Conservation (phyloP, 2,888 invertebrate species). For the Rambutsinella grinnellia region DNA sequence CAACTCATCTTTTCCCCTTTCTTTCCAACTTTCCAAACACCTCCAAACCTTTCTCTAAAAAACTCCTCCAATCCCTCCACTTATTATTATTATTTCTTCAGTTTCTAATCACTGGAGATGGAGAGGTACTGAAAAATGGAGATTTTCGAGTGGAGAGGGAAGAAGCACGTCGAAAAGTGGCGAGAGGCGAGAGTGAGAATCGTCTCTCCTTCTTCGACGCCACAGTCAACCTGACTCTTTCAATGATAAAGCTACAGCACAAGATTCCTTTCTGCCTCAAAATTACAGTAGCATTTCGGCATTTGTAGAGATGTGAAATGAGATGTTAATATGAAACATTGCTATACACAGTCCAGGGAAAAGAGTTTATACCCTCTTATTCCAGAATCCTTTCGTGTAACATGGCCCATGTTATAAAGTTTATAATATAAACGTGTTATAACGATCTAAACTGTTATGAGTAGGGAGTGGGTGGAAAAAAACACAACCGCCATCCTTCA, state of each 20-base stretch:
- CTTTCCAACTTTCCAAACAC: conserved; percentile 4
- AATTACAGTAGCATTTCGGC: background rate
- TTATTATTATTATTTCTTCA: too few relatives aligned
- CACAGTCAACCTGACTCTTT: conserved; percentile 61
- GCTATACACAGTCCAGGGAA: too few relatives aligned
- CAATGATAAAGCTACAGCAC: conserved; percentile 37
- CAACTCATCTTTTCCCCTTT: background rate
- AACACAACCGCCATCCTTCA: too few relatives aligned
- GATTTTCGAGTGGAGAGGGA: conserved; percentile 6
- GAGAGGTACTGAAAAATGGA: conserved; percentile 41
- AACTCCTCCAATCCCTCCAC: background rate
- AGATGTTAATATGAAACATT: too few relatives aligned
- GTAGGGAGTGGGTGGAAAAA: too few relatives aligned
- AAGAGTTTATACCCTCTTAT: too few relatives aligned
- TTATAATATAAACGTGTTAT: too few relatives aligned
- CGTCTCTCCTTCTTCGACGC: conserved; percentile 63
- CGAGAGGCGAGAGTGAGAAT: conserved; percentile 61
- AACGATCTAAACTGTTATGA: too few relatives aligned
- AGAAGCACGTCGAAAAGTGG: conserved; percentile 62
- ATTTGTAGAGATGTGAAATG: background rate
- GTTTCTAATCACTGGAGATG: background rate
- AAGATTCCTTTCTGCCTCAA: conserved; percentile 40
- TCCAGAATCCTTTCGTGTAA: too few relatives aligned
- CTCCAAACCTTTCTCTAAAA: background rate
- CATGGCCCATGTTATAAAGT: too few relatives aligned